Percentiles rank a stretch among this genome's conserved stretches.
Evolutionary conservation across 2,797 vertebrate species (phyloP).

Genomic region (Sebastes oblongus): DNA sequence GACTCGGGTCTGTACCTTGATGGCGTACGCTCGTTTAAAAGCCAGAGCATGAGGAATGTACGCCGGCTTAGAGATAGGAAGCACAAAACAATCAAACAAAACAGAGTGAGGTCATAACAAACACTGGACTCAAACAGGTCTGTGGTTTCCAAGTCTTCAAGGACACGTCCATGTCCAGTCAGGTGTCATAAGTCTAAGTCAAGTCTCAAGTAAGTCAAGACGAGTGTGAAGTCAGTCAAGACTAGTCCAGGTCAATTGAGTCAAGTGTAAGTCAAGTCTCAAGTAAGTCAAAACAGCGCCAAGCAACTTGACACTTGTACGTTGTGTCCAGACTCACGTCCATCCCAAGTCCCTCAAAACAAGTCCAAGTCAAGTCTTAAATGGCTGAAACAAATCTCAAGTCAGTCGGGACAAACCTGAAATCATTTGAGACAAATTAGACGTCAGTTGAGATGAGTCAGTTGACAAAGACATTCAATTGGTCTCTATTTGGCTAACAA

Average conservation of each 20-base stretch:
- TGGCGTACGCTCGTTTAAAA: slow-evolving; percentile 87
- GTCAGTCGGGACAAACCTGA: background rate
- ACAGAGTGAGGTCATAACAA: background rate
- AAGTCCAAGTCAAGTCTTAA: background rate
- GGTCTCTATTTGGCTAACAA: background rate
- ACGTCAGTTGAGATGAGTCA: background rate
- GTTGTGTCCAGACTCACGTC: background rate
- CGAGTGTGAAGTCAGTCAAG: background rate
- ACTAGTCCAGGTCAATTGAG: background rate
- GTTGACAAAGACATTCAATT: background rate
- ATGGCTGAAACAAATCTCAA: background rate
- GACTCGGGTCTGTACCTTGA: slow-evolving; percentile 86
- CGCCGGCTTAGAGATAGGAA: slow-evolving; percentile 79
- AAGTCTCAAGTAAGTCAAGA: background rate
- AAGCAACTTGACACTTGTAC: background rate
- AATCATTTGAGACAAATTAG: background rate
- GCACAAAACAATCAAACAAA: slow-evolving; percentile 3
- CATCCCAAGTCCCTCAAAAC: background rate
- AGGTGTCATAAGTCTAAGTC: background rate
- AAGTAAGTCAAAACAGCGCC: background rate
- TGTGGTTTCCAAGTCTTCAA: background rate
- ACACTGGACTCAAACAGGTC: background rate
- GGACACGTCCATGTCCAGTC: background rate
- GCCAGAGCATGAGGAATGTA: slow-evolving; percentile 94
- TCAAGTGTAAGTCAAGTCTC: background rate